phyloP scores from a whole-genome alignment of 2,113 vertebrate species.

The Ageneiosus marmoratus region DNA sequence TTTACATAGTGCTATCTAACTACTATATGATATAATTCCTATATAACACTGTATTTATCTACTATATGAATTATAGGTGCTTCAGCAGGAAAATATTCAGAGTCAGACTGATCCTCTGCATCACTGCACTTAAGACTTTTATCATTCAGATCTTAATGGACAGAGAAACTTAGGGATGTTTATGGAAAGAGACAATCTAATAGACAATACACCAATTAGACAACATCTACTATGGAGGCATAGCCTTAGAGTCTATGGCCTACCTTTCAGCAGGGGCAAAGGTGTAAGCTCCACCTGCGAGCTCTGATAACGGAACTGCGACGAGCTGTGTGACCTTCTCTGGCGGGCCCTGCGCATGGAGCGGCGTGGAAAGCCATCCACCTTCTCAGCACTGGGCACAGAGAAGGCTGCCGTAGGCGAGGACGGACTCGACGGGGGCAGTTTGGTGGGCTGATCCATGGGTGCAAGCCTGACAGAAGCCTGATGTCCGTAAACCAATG shows the following conservation, averaged over 20 bases:
- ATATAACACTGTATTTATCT: background rate
- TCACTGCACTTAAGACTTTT: slow-evolving; percentile 11
- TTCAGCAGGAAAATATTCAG: background rate
- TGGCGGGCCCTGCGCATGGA: slow-evolving; percentile 88
- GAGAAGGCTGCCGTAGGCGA: slow-evolving; percentile 88
- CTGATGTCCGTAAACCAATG: slow-evolving; percentile 19
- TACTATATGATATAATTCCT: background rate
- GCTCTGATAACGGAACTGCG: slow-evolving; percentile 93
- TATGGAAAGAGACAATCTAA: background rate
- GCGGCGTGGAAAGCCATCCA: slow-evolving; percentile 88
- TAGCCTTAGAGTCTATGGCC: slow-evolving; percentile 49
- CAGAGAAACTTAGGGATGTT: background rate
- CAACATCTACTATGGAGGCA: background rate
- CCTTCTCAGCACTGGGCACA: slow-evolving; percentile 89
- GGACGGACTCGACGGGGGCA: slow-evolving; percentile 86
- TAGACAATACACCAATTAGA: background rate
- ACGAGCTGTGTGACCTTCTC: slow-evolving; percentile 88
- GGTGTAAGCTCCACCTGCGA: slow-evolving; percentile 90
- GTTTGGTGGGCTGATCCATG: slow-evolving; percentile 80
- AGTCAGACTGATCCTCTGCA: background rate
- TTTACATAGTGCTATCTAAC: background rate
- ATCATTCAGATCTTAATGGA: slow-evolving; percentile 11
- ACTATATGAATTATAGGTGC: background rate
- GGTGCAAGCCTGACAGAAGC: slow-evolving; percentile 29
- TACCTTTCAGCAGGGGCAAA: slow-evolving; percentile 90